Evolutionary conservation across 2,797 vertebrate species (phyloP), one percentile per base, ranked within the genome.

Genomic region (Thalassophryne amazonica): DNA sequence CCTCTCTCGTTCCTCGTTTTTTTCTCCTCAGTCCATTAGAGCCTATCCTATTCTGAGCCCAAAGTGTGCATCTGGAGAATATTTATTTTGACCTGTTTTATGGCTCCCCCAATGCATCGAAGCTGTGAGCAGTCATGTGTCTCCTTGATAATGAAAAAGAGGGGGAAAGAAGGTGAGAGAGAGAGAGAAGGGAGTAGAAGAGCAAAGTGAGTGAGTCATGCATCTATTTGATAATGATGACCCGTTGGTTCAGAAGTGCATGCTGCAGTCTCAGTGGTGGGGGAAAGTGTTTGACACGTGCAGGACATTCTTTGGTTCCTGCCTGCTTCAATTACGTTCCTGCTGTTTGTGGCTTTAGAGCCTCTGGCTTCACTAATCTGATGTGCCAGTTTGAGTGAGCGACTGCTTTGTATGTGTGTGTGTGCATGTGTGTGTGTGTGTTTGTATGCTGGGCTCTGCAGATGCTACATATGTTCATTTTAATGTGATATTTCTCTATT

Each of bases 301-400:
- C 68, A 55, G 68, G 72, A 74, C 47, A 68, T 67, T 39, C 73
- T 81, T 71, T 74, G 63, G 51, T 76, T 70, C 80, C 84, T 77
- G 84, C 80, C 76, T 83, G 76, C 80, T 81, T 78, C 85, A 86
- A 90, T 91, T 90, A 91, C 70, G 57, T 75, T 61, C 89, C 81
- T 70, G 85, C 87, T 89, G 88, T 71, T 77, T 72, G 84, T 85
- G 76, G 71, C 60, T 80, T 69, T 77, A 70, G 49, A 68, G 77
- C 81, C 49, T 73, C 85, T 63, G 62, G 79, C 72, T 80, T 28
- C 43, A 58, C 61, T 81, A 73, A 82, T 80, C 68, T 78, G 54
- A 43, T 60, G 80, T 59, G 58, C n/a, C n/a, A n/a, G n/a, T n/a
- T n/a, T n/a, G n/a, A n/a, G n/a, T n/a, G n/a, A n/a, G n/a, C n/a